These are phyloP conservation scores for Kryptolebias marmoratus DNA, from an alignment of 2,113 vertebrate genomes.

Conservation along the genomic window DNA sequence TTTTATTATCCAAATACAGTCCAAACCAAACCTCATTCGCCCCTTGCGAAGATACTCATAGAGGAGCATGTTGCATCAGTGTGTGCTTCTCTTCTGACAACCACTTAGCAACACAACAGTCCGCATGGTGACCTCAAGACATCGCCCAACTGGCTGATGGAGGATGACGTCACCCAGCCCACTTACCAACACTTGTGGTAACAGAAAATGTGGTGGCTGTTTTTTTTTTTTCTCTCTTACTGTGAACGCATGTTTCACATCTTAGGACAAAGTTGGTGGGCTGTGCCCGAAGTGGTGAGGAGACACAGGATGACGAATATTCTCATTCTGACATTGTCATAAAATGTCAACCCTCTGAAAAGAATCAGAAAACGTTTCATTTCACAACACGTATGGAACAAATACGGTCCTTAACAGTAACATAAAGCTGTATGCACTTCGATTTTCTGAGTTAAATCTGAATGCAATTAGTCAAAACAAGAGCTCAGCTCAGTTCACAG, in stretches of 20 bases:
- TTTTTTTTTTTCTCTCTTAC: neutral
- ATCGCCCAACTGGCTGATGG: slow-evolving; percentile 1
- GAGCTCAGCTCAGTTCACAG: neutral
- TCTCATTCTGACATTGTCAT: neutral
- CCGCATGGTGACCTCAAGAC: slow-evolving; percentile 10
- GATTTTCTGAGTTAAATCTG: neutral
- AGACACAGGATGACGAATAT: neutral
- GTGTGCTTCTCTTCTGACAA: slow-evolving; percentile 1
- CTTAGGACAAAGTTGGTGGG: neutral
- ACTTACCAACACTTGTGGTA: slow-evolving; percentile 16
- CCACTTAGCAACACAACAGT: neutral
- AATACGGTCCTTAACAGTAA: too few relatives aligned
- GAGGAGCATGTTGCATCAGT: neutral
- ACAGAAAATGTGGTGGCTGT: slow-evolving; percentile 5
- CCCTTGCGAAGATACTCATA: neutral
- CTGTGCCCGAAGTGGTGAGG: too few relatives aligned
- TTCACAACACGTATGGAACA: too few relatives aligned
- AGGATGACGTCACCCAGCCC: slow-evolving; percentile 10
- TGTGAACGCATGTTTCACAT: slow-evolving; percentile 18
- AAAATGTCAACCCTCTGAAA: neutral
- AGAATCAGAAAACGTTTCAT: neutral
- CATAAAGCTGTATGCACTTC: too few relatives aligned
- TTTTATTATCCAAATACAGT: neutral
- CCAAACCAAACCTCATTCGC: neutral
- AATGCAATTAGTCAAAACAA: neutral